Percentiles rank a stretch among this genome's conserved stretches.
These are phyloP conservation scores for Littorina saxatilis DNA, from an alignment of 1,140 invertebrate species.

Conservation along the genomic window DNA sequence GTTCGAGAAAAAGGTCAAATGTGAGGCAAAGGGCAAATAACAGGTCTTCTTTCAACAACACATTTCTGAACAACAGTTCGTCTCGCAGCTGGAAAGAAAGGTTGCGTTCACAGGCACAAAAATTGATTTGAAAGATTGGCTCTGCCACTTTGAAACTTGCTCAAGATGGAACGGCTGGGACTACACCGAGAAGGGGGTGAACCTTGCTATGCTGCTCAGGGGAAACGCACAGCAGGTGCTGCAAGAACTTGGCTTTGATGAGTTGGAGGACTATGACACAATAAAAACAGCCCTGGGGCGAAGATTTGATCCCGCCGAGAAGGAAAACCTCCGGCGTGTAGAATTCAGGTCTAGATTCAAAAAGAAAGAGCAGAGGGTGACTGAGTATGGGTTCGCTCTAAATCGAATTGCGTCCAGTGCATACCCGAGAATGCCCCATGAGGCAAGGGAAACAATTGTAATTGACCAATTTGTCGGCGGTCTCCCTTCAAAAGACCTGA, in stretches of 20 bases:
- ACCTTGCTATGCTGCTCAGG: neutral
- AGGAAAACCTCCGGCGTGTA: no score
- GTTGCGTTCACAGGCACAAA: neutral
- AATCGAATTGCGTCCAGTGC: conserved; percentile 38
- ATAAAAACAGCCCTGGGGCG: no score
- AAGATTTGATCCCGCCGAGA: no score
- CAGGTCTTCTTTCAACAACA: neutral
- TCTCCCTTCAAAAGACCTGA: no score
- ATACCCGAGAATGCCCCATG: conserved; percentile 39
- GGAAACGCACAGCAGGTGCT: no score
- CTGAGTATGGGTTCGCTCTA: no score
- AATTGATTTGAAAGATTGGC: neutral
- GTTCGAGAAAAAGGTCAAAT: neutral
- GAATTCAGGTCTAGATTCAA: no score
- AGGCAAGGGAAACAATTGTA: conserved; percentile 25
- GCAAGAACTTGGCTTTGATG: conserved; percentile 40
- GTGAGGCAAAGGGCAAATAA: neutral
- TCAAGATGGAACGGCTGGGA: neutral
- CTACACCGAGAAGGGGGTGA: neutral
- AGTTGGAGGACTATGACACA: no score
- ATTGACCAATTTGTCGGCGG: no score
- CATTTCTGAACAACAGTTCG: neutral
- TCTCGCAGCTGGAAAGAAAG: neutral
- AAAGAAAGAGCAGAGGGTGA: no score
- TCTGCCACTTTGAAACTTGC: neutral